Conservation (phyloP, 2,113 vertebrate species). For the Poeciliopsis retropinna region DNA sequence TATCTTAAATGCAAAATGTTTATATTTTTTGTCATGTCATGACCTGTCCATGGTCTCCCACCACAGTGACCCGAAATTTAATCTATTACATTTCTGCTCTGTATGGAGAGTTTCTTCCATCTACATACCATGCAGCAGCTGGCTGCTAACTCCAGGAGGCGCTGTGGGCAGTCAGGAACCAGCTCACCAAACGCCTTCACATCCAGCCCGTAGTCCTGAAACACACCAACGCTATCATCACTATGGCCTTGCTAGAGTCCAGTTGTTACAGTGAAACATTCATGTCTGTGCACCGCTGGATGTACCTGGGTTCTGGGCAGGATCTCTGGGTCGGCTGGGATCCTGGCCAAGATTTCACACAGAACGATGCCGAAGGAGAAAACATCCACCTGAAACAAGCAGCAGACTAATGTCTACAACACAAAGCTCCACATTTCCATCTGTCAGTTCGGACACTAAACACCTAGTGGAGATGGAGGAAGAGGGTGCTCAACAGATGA, state of each 20-base stretch:
- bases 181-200: constrained; percentile 80
- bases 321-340: constrained; percentile 88
- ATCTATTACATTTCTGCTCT: too few relatives aligned
- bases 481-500: too few relatives aligned
- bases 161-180: constrained; percentile 81
- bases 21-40: too few relatives aligned
- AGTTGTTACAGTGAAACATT: too few relatives aligned
- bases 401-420: too few relatives aligned
- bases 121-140: constrained; percentile 84
- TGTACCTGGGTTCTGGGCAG: constrained; percentile 87
- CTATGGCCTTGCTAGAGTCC: not conserved
- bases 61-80: too few relatives aligned
- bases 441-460: too few relatives aligned
- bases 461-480: too few relatives aligned
- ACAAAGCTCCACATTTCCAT: too few relatives aligned
- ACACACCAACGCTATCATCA: not conserved
- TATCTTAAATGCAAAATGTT: too few relatives aligned
- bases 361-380: constrained; percentile 92
- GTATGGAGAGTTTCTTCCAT: not conserved
- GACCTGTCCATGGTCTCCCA: too few relatives aligned
- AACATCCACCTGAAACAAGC: constrained; percentile 83
- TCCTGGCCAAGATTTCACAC: constrained; percentile 87
- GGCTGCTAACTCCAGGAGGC: constrained; percentile 80
- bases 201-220: constrained; percentile 87
- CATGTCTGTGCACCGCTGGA: too few relatives aligned